These are phyloP conservation scores for Melinopterus prodromus DNA, from an alignment of 2,888 invertebrate species.

Conservation along the genomic window DNA sequence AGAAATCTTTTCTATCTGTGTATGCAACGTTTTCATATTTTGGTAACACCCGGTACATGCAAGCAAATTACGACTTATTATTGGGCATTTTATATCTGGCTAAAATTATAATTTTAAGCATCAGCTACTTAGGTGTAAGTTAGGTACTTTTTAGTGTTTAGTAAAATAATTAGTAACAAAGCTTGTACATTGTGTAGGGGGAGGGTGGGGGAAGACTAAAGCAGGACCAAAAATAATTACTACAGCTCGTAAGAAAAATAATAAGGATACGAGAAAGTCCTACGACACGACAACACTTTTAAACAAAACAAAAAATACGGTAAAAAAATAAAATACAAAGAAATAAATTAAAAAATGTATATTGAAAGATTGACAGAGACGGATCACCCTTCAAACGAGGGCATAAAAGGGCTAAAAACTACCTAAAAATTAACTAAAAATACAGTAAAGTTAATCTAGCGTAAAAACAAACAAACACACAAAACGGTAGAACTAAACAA, in stretches of 20 bases:
- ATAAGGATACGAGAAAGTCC: no score
- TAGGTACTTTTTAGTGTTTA: background rate
- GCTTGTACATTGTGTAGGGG: background rate
- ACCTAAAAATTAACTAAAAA: background rate
- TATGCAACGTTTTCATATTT: no score
- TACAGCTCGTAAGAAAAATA: no score
- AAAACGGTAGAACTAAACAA: slow-evolving; percentile 26
- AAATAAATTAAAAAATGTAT: slow-evolving; percentile 12
- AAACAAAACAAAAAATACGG: background rate
- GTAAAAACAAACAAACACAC: slow-evolving; percentile 26
- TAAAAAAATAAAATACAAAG: slow-evolving; percentile 15
- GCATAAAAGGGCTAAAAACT: background rate
- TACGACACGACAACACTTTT: no score
- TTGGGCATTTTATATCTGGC: no score
- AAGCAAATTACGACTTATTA: no score
- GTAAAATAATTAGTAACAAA: slow-evolving; percentile 5
- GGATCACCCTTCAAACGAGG: background rate
- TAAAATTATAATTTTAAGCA: no score
- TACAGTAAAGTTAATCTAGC: no score
- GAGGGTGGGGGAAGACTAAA: background rate
- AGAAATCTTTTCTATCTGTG: no score
- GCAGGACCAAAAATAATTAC: background rate
- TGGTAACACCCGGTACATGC: no score
- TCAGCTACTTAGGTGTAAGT: background rate
- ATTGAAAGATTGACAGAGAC: background rate